phyloP scores from a whole-genome alignment of 2,888 invertebrate genomes.

The Rambutsinella grinnellia region DNA sequence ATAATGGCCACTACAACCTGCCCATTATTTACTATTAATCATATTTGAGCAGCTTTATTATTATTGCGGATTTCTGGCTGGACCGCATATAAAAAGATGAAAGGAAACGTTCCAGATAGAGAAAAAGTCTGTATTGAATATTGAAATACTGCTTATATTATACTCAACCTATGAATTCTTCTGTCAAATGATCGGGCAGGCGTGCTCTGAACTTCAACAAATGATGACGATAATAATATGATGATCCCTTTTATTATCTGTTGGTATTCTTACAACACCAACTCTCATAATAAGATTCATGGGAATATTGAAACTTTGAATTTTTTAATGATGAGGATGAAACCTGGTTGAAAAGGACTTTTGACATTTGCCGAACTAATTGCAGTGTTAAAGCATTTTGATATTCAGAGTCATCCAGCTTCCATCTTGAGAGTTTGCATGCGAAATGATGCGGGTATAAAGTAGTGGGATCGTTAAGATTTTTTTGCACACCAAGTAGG shows the following conservation, averaged over 20 bases:
- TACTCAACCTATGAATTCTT: not conserved
- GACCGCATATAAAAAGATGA: conserved; percentile 13
- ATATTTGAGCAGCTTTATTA: conserved; percentile 60
- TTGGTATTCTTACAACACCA: conserved; percentile 22
- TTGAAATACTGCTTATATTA: no score
- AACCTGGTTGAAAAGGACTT: conserved; percentile 10
- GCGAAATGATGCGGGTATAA: not conserved
- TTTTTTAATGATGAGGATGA: conserved; percentile 35
- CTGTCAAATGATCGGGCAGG: no score
- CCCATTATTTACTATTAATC: conserved; percentile 62
- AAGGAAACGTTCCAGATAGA: not conserved
- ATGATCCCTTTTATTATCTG: conserved; percentile 38
- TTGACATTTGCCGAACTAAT: conserved; percentile 51
- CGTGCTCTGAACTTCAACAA: conserved; percentile 41
- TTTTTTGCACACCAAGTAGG: conserved; percentile 18
- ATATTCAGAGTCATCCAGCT: no score
- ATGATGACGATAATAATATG: conserved; percentile 23
- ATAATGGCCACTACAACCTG: conserved; percentile 59
- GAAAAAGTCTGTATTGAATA: not conserved
- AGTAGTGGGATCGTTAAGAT: not conserved
- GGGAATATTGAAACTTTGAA: conserved; percentile 42
- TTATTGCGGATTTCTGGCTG: conserved; percentile 59
- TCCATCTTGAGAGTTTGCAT: no score
- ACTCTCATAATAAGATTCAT: not conserved
- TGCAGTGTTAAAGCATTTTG: conserved; percentile 41